phyloP scores from a whole-genome alignment of 2,888 invertebrate species.

The Drosophila tanythrix region DNA sequence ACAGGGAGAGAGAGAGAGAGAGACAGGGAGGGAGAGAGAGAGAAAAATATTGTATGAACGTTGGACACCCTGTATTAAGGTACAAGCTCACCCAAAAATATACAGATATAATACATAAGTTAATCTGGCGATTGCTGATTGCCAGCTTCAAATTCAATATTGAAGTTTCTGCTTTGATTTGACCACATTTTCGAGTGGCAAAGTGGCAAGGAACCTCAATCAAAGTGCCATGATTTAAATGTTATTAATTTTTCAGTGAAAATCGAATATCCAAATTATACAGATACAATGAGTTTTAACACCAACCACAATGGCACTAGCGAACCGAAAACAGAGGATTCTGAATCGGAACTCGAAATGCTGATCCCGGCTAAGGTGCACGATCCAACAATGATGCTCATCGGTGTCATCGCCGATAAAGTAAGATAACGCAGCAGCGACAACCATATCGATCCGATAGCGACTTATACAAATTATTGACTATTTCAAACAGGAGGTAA shows the following conservation, averaged over 20 bases:
- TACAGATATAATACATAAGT: not conserved
- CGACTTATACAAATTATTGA: not conserved
- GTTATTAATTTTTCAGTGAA: slow-evolving; percentile 2
- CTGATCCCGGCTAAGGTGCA: not conserved
- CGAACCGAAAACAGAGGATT: not conserved
- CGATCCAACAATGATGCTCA: slow-evolving; percentile 37
- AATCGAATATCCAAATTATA: slow-evolving; percentile 6
- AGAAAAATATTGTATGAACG: not conserved
- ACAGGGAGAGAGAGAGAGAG: not conserved
- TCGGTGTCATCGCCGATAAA: slow-evolving; percentile 56
- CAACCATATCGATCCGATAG: not conserved
- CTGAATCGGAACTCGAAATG: not conserved
- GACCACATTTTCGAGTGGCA: not conserved
- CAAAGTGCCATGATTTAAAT: slow-evolving; percentile 9
- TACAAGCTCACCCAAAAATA: not conserved
- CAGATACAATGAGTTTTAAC: slow-evolving; percentile 30
- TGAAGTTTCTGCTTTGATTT: not conserved
- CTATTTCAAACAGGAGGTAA: slow-evolving; percentile 46
- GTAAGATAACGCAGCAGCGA: slow-evolving; percentile 23
- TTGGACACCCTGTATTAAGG: not conserved
- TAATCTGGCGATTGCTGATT: not conserved
- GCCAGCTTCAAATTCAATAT: not conserved
- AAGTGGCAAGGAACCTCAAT: not conserved
- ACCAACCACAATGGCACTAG: not conserved
- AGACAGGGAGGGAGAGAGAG: not conserved